Evolutionary conservation across 2,888 invertebrate species (phyloP).

Genomic region (Drosophila atripex): DNA sequence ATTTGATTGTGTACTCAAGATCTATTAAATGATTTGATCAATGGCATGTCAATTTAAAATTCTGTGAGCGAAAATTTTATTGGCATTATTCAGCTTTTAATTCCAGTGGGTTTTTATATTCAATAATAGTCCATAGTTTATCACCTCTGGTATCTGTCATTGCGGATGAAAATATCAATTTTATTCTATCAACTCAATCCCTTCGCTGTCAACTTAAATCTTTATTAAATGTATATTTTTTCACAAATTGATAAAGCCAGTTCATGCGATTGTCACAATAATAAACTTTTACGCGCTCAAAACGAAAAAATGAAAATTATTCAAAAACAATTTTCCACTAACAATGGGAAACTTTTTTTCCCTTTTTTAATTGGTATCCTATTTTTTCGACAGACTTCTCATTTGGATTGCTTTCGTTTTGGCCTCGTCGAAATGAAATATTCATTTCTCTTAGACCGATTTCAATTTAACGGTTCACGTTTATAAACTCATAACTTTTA

Average conservation of each 20-base stretch:
- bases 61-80: neutral
- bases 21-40: neutral
- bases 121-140: slow-evolving; percentile 16
- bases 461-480: slow-evolving; percentile 49
- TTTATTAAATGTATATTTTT: slow-evolving; percentile 42
- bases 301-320: neutral
- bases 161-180: slow-evolving; percentile 15
- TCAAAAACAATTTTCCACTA: slow-evolving; percentile 42
- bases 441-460: slow-evolving; percentile 45
- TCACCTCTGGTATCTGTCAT: slow-evolving; percentile 8
- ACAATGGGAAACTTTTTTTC: slow-evolving; percentile 24
- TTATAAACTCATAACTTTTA: slow-evolving; percentile 57
- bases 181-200: slow-evolving; percentile 34
- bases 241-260: slow-evolving; percentile 29
- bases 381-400: slow-evolving; percentile 16
- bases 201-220: slow-evolving; percentile 35
- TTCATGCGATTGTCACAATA: slow-evolving; percentile 29
- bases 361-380: slow-evolving; percentile 44
- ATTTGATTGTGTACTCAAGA: neutral
- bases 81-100: neutral
- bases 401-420: slow-evolving; percentile 15
- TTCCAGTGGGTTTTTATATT: neutral
- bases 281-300: slow-evolving; percentile 2
- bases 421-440: slow-evolving; percentile 30
- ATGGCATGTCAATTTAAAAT: neutral